Evolutionary conservation across 37 sponge, comb jelly and placozoan genomes (phyloP).

Genomic region (Hormiphora californensis): DNA sequence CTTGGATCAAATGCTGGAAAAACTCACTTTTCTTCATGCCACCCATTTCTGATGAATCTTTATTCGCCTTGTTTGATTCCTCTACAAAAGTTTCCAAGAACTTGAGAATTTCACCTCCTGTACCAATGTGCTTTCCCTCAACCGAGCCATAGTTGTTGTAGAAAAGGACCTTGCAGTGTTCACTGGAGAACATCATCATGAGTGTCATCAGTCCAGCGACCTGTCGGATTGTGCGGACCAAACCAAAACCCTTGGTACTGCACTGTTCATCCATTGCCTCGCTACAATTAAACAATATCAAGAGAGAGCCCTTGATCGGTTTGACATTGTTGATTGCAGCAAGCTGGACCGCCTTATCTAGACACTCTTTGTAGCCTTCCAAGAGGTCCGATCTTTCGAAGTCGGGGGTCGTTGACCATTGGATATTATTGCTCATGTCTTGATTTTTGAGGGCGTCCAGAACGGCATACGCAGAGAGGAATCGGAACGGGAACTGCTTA

Average conservation of each 20-base stretch:
- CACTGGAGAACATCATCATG: slow-evolving; percentile 96
- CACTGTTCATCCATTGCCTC: slow-evolving; percentile 72
- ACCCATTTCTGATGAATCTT: too few species aligned
- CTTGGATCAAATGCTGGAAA: background rate
- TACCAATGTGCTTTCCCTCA: slow-evolving; percentile 18
- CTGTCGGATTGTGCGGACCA: slow-evolving; percentile 7
- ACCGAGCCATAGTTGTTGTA: slow-evolving; percentile 11
- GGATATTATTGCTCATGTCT: background rate
- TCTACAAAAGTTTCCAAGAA: background rate
- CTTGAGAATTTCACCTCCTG: slow-evolving; percentile 38
- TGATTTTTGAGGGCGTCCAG: background rate
- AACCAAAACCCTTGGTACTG: slow-evolving; percentile 57
- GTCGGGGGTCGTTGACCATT: slow-evolving; percentile 31
- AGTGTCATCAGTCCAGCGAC: slow-evolving; percentile 84
- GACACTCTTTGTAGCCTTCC: slow-evolving; percentile 66
- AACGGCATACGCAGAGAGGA: slow-evolving; percentile 97
- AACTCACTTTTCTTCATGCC: background rate
- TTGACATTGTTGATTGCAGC: slow-evolving; percentile 91
- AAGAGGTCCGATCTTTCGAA: slow-evolving; percentile 57
- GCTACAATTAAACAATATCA: slow-evolving; percentile 83
- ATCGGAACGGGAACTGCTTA: slow-evolving; percentile 93
- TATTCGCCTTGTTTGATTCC: background rate
- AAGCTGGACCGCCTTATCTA: slow-evolving; percentile 87
- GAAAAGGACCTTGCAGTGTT: slow-evolving; percentile 68
- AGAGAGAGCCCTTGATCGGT: slow-evolving; percentile 83